Conservation (phyloP, 2,888 invertebrate genomes). For the Formica aserva region DNA sequence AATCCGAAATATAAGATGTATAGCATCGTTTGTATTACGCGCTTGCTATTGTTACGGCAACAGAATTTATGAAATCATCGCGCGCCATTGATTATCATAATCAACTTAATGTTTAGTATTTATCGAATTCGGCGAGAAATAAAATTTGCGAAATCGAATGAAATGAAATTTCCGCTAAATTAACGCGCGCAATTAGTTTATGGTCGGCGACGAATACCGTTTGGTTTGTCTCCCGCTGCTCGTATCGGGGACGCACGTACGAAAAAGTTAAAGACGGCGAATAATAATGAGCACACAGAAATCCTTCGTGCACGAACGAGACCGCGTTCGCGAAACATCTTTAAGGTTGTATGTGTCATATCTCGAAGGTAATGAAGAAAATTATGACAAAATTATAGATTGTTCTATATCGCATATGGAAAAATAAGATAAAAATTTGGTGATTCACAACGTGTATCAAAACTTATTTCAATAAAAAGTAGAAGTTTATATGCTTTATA, state of each 20-base stretch:
- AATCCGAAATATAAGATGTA: not conserved
- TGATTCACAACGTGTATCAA: too few relatives aligned
- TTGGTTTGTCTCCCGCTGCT: constrained; percentile 69
- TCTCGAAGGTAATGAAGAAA: not conserved
- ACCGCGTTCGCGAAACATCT: constrained; percentile 30
- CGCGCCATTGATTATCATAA: not conserved
- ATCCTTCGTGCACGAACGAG: constrained; percentile 16
- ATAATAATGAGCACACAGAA: constrained; percentile 67
- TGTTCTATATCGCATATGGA: too few relatives aligned
- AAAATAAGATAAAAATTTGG: too few relatives aligned
- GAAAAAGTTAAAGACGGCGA: constrained; percentile 69
- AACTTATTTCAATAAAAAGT: too few relatives aligned
- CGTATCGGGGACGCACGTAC: constrained; percentile 76
- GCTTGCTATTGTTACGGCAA: not conserved
- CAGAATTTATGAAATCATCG: not conserved
- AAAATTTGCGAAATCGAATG: not conserved
- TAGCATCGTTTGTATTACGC: not conserved
- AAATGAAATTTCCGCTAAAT: constrained; percentile 1
- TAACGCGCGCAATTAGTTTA: constrained; percentile 58
- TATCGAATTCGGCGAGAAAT: not conserved
- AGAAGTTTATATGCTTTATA: not conserved
- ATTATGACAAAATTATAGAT: not conserved
- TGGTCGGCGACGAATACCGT: constrained; percentile 70
- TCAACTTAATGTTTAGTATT: not conserved
- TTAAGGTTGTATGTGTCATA: not conserved